Evolutionary conservation across 2,113 vertebrate species (phyloP).

Genomic region (Theristicus caerulescens): DNA sequence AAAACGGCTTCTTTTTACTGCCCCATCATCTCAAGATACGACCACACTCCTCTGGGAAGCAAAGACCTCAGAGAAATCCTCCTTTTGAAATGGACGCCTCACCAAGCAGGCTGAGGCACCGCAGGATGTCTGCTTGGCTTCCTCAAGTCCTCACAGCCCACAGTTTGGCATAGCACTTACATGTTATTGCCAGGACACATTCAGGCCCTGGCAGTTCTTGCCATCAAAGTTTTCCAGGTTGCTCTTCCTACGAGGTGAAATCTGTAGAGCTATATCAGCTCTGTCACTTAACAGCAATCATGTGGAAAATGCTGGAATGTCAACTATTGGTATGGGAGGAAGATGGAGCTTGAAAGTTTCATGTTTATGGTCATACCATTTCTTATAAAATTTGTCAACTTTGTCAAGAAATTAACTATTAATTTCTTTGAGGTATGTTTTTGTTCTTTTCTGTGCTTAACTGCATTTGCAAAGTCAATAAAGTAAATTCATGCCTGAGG

Average conservation of each 20-base stretch:
- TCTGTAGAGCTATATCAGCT: not conserved
- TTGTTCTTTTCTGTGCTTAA: not conserved
- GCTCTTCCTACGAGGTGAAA: not conserved
- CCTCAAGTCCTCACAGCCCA: not conserved
- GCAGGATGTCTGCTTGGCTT: not conserved
- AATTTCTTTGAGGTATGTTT: not conserved
- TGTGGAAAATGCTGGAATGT: not conserved
- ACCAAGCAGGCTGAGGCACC: not conserved
- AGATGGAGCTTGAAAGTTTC: not conserved
- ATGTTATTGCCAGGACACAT: not conserved
- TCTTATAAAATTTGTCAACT: not conserved
- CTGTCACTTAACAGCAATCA: not conserved
- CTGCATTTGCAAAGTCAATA: not conserved
- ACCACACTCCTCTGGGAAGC: not conserved
- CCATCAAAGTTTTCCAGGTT: not conserved
- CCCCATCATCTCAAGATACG: not conserved
- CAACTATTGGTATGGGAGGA: not conserved
- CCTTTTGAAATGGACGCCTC: not conserved
- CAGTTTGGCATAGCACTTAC: accelerated
- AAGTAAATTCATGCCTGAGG: not conserved
- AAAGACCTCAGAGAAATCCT: not conserved
- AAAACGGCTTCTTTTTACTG: not conserved
- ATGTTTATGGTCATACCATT: not conserved
- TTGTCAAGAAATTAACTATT: not conserved
- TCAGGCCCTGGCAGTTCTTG: not conserved